Conservation (phyloP, 2,113 vertebrate species). For the Antechinus stuartii region DNA sequence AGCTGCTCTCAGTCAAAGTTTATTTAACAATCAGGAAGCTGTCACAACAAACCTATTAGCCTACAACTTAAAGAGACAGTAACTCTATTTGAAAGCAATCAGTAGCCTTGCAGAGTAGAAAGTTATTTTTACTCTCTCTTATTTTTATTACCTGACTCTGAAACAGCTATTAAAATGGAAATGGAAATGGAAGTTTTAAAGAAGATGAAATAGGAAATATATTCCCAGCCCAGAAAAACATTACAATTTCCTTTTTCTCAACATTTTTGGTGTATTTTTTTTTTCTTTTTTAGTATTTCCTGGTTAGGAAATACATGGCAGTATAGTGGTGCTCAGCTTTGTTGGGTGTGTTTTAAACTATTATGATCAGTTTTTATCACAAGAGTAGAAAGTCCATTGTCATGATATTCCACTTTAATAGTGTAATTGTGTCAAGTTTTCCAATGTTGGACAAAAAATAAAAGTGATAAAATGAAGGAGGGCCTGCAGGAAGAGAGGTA, state of each 20-base stretch:
- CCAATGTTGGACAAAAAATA: background rate
- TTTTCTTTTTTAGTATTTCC: background rate
- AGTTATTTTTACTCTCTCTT: background rate
- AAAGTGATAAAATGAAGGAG: background rate
- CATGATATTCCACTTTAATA: fast-evolving
- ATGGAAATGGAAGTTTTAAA: background rate
- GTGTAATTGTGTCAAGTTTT: fast-evolving
- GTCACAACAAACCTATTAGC: slow-evolving; percentile 69
- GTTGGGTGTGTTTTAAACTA: background rate
- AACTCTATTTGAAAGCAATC: slow-evolving; percentile 36
- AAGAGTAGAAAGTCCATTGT: background rate
- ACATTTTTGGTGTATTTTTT: background rate
- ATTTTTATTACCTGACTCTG: background rate
- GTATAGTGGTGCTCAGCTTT: slow-evolving; percentile 29
- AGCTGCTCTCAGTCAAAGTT: slow-evolving; percentile 78
- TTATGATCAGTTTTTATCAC: background rate
- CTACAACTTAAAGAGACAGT: slow-evolving; percentile 76
- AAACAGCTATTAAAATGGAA: background rate
- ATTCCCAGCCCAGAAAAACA: slow-evolving; percentile 39
- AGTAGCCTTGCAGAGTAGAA: slow-evolving; percentile 2
- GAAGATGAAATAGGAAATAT: background rate
- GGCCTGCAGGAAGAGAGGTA: background rate
- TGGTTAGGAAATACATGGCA: slow-evolving; percentile 10
- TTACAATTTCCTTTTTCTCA: slow-evolving; percentile 51
- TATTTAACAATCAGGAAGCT: slow-evolving; percentile 80